Conservation (phyloP, 2,113 vertebrate genomes). For the Microcebus tavaratra region DNA sequence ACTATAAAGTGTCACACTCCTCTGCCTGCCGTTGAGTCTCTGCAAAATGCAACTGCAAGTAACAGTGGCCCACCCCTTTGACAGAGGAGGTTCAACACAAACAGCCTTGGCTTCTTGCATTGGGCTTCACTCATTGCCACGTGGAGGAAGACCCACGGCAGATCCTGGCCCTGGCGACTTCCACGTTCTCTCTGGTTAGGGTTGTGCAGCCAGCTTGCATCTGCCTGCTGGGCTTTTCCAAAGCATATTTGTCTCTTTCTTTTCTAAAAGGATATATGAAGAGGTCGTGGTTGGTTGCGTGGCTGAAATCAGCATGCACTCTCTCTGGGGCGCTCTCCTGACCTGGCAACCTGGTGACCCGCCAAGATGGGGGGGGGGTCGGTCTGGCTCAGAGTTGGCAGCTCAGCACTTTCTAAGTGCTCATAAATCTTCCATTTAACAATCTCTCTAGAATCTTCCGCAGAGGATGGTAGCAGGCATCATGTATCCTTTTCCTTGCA, state of each 20-base stretch:
- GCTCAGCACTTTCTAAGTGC: too few species aligned
- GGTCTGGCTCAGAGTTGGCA: too few species aligned
- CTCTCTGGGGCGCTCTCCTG: neutral
- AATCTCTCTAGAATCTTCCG: neutral
- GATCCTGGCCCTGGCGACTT: neutral
- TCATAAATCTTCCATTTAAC: too few species aligned
- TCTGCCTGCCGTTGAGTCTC: constrained; percentile 17
- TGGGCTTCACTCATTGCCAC: neutral
- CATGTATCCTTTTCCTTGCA: neutral
- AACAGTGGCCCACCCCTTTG: neutral
- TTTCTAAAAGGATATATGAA: neutral
- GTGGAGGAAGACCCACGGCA: neutral
- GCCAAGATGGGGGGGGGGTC: neutral
- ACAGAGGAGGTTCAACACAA: neutral
- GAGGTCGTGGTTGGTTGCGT: neutral
- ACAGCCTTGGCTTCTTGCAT: neutral
- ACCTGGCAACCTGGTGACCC: neutral
- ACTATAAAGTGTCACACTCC: neutral
- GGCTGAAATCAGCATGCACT: neutral
- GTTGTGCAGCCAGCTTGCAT: too few species aligned
- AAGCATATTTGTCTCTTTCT: neutral
- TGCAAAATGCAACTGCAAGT: neutral
- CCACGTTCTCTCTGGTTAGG: neutral
- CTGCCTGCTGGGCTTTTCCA: neutral
- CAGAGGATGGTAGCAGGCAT: neutral